Evolutionary conservation across 2,113 vertebrate species (phyloP), one percentile per base, ranked within the genome.

Genomic region (Oxyura jamaicensis): DNA sequence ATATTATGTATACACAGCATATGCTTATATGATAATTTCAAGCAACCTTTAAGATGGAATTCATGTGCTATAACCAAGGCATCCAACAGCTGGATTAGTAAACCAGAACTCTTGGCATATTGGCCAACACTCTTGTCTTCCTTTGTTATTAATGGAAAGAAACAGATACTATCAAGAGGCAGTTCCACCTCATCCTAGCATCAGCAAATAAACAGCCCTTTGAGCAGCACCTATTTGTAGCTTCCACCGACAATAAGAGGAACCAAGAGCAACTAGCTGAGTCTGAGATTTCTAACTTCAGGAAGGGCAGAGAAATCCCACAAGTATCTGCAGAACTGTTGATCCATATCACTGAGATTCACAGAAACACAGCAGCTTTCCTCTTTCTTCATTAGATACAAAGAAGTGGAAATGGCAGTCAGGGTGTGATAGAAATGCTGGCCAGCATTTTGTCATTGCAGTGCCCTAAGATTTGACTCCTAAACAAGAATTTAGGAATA

Each of bases 11-110:
- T 65, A 75, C 62, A 48, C 39, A 1, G 1, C 75, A 88, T 56
- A 48, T 58, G 39, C 15, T 88, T 75, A 9, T 11, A 63, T 44
- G 19, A 63, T 50, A 60, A 91, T 85, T 69, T 62, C 48, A 85
- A 93, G 80, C 75, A 90, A 60, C 10, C 42, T 73, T 79, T 72
- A 76, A 91, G 71, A 53, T 85, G 82, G 75, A 93, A 83, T 88
- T 91, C 19, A 76, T 90, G 39, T 90, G 4, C 62, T 22, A 29
- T 72, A 39, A 39, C 42, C 58, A 82, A 91, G 48, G 39, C 55
- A 55, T 79, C n/a, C 53, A 85, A 42, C 74, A 94, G 58, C 69
- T 87, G 87, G 66, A 68, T 87, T 66, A 39, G 46, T 79, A 65
- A 59, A 82, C 52, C 58, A 76, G 63, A 72, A 46, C 46, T 20